Conservation (phyloP, 2,888 invertebrate species). For the Teleiodes luculella region DNA sequence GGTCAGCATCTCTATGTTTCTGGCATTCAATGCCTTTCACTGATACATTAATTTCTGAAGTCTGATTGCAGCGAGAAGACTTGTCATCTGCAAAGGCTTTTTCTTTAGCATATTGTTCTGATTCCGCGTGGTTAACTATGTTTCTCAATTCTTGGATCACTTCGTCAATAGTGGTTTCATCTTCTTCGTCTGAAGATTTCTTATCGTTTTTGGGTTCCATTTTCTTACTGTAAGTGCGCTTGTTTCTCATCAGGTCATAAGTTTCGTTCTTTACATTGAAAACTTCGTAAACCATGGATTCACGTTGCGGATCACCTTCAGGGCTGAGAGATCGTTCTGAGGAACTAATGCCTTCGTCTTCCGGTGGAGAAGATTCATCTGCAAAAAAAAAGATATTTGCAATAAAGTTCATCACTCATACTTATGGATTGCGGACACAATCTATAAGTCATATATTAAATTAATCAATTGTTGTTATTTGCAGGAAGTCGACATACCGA, state of each 20-base stretch:
- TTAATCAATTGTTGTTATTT: too few species aligned
- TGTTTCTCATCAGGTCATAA: slow-evolving; percentile 68
- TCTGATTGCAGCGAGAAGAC: slow-evolving; percentile 61
- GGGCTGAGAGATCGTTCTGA: slow-evolving; percentile 89
- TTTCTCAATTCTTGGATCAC: slow-evolving; percentile 91
- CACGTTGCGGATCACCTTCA: slow-evolving; percentile 81
- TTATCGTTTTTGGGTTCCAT: slow-evolving; percentile 51
- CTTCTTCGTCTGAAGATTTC: slow-evolving; percentile 80
- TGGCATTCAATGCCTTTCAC: slow-evolving; percentile 52
- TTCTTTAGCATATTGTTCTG: slow-evolving; percentile 78
- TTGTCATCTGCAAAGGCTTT: slow-evolving; percentile 48
- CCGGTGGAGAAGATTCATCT: slow-evolving; percentile 86
- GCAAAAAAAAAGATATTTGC: slow-evolving; percentile 32
- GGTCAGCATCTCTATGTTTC: slow-evolving; percentile 57
- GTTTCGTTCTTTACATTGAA: slow-evolving; percentile 80
- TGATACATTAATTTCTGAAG: slow-evolving; percentile 63
- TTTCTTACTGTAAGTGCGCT: slow-evolving; percentile 62
- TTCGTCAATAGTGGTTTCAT: slow-evolving; percentile 91
- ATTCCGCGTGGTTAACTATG: slow-evolving; percentile 91
- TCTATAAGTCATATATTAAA: too few species aligned
- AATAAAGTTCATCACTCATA: neutral
- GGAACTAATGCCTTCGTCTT: slow-evolving; percentile 93
- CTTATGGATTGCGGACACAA: too few species aligned
- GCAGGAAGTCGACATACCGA: too few species aligned
- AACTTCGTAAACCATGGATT: slow-evolving; percentile 80